A percentile compares a stretch with the other conserved stretches of the same genome.
Conservation (phyloP, 2,888 invertebrate species). For the Ischnura elegans region DNA sequence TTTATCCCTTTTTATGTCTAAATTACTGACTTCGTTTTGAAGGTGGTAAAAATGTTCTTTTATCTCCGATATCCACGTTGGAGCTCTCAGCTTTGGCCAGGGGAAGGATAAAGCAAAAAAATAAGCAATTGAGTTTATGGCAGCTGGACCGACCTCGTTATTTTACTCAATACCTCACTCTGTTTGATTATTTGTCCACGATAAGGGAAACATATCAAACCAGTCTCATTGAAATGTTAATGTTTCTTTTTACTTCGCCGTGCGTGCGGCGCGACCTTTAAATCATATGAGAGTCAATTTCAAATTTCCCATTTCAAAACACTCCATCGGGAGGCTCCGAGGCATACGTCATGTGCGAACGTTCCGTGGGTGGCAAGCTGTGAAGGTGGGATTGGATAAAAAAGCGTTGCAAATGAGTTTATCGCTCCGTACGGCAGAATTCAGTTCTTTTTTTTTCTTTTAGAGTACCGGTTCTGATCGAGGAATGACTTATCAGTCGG, state of each 20-base stretch:
- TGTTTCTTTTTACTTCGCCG: not conserved
- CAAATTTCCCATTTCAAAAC: conserved; percentile 32
- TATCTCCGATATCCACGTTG: not conserved
- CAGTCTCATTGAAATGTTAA: not conserved
- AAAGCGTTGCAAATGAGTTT: conserved; percentile 23
- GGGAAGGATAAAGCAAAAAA: conserved; percentile 1
- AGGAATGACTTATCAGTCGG: conserved; percentile 45
- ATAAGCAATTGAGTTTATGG: conserved; percentile 26
- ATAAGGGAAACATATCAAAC: not conserved
- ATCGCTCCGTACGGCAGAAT: conserved; percentile 18
- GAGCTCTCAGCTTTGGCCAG: not conserved
- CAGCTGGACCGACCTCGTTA: not conserved
- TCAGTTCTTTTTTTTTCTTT: conserved; percentile 5
- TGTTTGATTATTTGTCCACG: not conserved
- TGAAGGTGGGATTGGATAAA: not conserved
- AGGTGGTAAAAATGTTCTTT: not conserved
- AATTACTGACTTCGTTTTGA: no score
- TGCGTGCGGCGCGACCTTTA: not conserved
- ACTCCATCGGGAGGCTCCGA: not conserved
- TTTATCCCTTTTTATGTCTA: no score
- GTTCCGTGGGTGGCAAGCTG: conserved; percentile 26
- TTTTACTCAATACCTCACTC: not conserved
- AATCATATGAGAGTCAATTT: conserved; percentile 10
- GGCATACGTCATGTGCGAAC: not conserved
- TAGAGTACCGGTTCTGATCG: conserved; percentile 33